Base-by-base conservation (phyloP, 1,140 invertebrate species). In the Trachelipus rathkii region DNA sequence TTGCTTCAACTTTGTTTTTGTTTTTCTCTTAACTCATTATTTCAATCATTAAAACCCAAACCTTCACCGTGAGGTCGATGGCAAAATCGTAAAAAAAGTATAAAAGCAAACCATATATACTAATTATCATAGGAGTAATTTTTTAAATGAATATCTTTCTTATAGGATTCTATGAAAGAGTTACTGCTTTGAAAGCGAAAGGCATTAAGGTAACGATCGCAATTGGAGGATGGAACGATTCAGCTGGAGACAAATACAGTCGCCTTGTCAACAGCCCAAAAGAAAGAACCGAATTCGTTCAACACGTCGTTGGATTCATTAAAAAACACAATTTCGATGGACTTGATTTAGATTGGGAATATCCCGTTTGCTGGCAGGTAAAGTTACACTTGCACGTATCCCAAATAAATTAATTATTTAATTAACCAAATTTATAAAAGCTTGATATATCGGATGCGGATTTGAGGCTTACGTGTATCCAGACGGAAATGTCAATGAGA, bases 321-420 rank as follows among this genome's bases (percentile, higher is more conserved):
- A 83, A 86, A 69, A 87, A 88, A 73, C 86, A 89, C 76, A 85
- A 86, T 19, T 90, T 90, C 78, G 87, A 90, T 78, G 89, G 89
- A 5, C 81, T 90, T 3, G 89, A 90, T 83, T 83, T 90, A 10
- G 89, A 90, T 77, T 90, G 89, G 89, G 89, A 90, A 77, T 90
- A 92, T 84, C 91, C 91, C 0, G 89, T 88, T 81, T 91, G 90
- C 80, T 90, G 89, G 87, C 89, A 91, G 86, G 89, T 90, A 82
- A n/a, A 84, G 76, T 60, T 8, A 33, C 33, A 33, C 33, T 33
- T 33, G 33, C 33, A 33, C 33, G 6, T 33, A 3, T 33, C 6
- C 1, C 6, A 3, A 33, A 33, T 33, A 33, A 33, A 3, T 33
- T 33, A 33, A 33, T 1, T 33, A 6, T 33, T 33, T 33, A 33